Base-by-base conservation (phyloP, 2,888 invertebrate genomes). In the Eupeodes luniger region DNA sequence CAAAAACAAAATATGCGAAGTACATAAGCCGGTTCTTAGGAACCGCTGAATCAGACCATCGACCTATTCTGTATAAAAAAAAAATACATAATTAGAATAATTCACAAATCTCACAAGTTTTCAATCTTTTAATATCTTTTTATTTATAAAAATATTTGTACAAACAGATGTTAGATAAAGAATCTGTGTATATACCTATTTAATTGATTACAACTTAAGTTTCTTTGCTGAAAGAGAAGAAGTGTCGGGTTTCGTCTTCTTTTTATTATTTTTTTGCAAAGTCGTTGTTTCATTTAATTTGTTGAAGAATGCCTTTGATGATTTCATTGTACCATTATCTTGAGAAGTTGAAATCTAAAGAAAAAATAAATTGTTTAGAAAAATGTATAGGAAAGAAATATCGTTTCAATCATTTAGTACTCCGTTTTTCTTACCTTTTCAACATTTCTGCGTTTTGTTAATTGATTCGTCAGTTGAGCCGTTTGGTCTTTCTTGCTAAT, bases 231-330 rank as follows among this genome's bases (percentile, higher is more conserved):
- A 94, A 61, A 90, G 93, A 91, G 90, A 93, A 91, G 95, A 95
- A 2, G 91, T 93, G 90, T 95, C 95, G 1, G 93, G 91, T 81
- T 90, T 90, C 53, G 49, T 1, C 89, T 90, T 77, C 90, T 91
- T n/a, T 67, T 87, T 36, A 27, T 1, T n/a, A 53, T 72, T 61
- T n/a, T 78, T 85, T 69, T 76, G 77, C 9, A 93, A 93, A 14
- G 94, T 93, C 0, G 95, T 95, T 91, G 97, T 95, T 91, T 98
- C 97, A 92, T 98, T 97, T 7, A 98, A 94, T 92, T 97, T 96
- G 70, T 95, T 95, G 94, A 98, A 98, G 95, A 98, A 98, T 0
- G 97, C 96, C 90, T 96, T 96, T 0, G 97, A 97, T 0, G 97
- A 96, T 92, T 96, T 96, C 12, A 96, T 91, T 53, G 94, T 92